Conservation (phyloP, 2,888 invertebrate genomes). For the Clanis bilineata region DNA sequence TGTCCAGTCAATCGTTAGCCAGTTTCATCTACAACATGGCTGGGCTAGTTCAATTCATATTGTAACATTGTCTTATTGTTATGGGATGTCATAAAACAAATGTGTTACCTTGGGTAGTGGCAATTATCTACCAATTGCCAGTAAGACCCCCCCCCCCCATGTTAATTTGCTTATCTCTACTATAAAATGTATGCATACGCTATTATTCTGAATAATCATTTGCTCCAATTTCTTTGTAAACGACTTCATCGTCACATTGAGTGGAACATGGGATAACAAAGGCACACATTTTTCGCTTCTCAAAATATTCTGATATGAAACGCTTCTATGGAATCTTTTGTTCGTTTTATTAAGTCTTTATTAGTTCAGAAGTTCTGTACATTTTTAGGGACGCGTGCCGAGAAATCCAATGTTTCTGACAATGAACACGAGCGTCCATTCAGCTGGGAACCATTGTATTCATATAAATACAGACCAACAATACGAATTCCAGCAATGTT, state of each 20-base stretch:
- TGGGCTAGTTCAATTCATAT: too few relatives aligned
- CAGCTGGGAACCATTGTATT: not conserved
- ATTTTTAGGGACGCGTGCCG: not conserved
- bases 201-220: too few relatives aligned
- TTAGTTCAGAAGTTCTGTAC: not conserved
- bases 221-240: too few relatives aligned
- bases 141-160: too few relatives aligned
- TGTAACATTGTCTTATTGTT: too few relatives aligned
- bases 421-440: not conserved
- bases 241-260: too few relatives aligned
- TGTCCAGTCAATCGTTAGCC: not conserved
- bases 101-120: too few relatives aligned
- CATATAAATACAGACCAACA: not conserved
- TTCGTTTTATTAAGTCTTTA: not conserved
- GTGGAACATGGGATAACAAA: too few relatives aligned
- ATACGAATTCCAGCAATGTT: constrained; percentile 3
- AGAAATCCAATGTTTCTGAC: not conserved
- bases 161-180: too few relatives aligned
- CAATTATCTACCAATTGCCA: too few relatives aligned
- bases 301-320: not conserved
- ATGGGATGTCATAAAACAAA: too few relatives aligned
- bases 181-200: too few relatives aligned
- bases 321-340: not conserved
- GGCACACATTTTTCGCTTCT: not conserved
- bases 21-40: not conserved